Evolutionary conservation across 2,113 vertebrate species (phyloP).

Genomic region (Syngnathus floridae): DNA sequence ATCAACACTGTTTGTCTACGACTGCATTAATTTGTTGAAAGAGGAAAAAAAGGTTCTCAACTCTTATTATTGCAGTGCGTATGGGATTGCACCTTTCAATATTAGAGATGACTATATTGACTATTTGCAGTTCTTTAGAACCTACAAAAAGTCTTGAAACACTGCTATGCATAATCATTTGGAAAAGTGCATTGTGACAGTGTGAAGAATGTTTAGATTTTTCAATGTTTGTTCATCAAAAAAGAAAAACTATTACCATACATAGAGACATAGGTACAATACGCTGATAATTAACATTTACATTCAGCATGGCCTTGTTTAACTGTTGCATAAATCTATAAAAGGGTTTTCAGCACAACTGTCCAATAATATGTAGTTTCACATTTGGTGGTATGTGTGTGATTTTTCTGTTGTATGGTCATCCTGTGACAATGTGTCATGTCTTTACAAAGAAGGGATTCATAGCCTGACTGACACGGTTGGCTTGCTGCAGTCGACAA

Average conservation of each 20-base stretch:
- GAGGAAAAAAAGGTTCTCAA: constrained; percentile 44
- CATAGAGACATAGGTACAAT: no score
- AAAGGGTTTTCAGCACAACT: background rate
- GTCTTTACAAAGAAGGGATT: constrained; percentile 44
- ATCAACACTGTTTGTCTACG: constrained; percentile 68
- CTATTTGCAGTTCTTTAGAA: no score
- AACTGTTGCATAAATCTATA: background rate
- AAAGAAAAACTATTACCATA: no score
- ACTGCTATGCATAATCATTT: no score
- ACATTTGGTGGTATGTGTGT: background rate
- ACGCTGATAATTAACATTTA: background rate
- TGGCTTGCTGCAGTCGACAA: constrained; percentile 51
- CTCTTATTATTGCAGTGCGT: constrained; percentile 26
- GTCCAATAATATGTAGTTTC: constrained; percentile 3
- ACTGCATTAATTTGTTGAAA: constrained; percentile 61
- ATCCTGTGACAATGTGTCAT: constrained; percentile 51
- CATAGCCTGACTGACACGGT: constrained; percentile 48
- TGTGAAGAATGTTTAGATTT: no score
- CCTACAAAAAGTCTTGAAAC: no score
- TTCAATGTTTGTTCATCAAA: no score
- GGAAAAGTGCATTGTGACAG: no score
- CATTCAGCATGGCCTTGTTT: background rate
- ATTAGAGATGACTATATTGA: background rate
- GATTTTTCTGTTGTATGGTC: constrained; percentile 4
- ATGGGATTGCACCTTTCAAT: constrained; percentile 15